Evolutionary conservation across 2,113 vertebrate species (phyloP), one percentile per base, ranked within the genome.

Genomic region (Callipepla squamata): DNA sequence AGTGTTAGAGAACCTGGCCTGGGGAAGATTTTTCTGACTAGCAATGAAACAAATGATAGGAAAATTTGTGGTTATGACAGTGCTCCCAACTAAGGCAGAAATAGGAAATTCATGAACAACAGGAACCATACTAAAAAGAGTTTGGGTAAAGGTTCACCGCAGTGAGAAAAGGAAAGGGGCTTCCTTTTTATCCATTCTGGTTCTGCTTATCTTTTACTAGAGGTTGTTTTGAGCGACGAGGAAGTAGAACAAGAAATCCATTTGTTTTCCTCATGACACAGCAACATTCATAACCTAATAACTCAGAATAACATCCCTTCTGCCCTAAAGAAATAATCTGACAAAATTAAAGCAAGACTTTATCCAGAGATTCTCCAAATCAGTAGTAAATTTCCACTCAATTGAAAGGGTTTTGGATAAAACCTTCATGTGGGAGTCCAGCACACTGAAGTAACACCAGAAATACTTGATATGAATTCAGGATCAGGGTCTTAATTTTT

Each of bases 251-350:
- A 86, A 96, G 58, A 96, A 93, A 95, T 90, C 62, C 51, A 91
- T 84, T 91, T 90, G 73, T 90, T 95, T 92, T 96, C 89, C 90
- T 93, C 80, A 93, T 91, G 95, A 96, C 90, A 95, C 94, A 93
- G 87, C 96, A 95, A 88, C 63, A 92, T 40, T 72, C 80, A 93
- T 62, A 90, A 90, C 85, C 77, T 83, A 91, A 61, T 93, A 95
- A 91, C 82, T 88, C 91, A 91, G 83, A 95, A 94, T 93, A 96
- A 96, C 92, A 93, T 92, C 85, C 90, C 65, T 93, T 88, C 90
- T 95, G 92, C 80, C 90, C 95, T 91, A 86, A 95, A 94, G 93
- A 96, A 96, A 90, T 92, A 96, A 94, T 92, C 79, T 93, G 87
- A 80, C 79, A 88, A 94, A 95, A 94, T 94, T 94, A 95, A 95